Evolutionary conservation across 2,888 invertebrate species (phyloP).

Genomic region (Danaus chrysippus): DNA sequence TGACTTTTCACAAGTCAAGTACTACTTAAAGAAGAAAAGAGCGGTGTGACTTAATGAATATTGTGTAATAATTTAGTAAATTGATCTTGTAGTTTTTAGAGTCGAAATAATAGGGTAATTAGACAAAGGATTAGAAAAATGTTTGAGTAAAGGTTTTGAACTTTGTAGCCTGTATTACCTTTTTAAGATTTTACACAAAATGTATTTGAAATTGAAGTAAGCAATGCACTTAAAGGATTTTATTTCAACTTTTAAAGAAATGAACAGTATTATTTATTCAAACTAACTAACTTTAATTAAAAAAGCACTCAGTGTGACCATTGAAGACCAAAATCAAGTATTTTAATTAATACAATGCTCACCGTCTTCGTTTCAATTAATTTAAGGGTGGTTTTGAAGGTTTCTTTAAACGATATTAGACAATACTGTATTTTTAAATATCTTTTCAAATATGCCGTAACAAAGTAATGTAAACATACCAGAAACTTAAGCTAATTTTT

Average conservation of each 20-base stretch:
- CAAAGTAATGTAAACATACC: no score
- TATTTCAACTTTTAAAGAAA: slow-evolving; percentile 21
- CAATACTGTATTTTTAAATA: background rate
- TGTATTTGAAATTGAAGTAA: slow-evolving; percentile 8
- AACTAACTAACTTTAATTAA: slow-evolving; percentile 41
- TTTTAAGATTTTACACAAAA: background rate
- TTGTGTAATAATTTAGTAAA: background rate
- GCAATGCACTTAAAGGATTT: slow-evolving; percentile 16
- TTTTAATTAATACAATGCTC: slow-evolving; percentile 45
- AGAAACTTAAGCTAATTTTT: no score
- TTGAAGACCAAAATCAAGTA: slow-evolving; percentile 42
- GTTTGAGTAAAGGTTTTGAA: background rate
- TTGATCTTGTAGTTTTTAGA: background rate
- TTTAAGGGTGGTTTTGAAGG: slow-evolving; percentile 33
- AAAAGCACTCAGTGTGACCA: slow-evolving; percentile 35
- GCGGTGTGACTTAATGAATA: background rate
- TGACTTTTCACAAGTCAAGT: background rate
- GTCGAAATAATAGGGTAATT: background rate
- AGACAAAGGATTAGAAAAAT: background rate
- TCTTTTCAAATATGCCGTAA: no score
- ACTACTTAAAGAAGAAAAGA: background rate
- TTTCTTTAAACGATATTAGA: slow-evolving; percentile 27
- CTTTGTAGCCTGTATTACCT: no score
- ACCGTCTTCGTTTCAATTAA: slow-evolving; percentile 41
- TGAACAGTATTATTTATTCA: slow-evolving; percentile 33